Evolutionary conservation across 2,113 vertebrate species (phyloP), one percentile per base, ranked within the genome.

Genomic region (Calypte anna): DNA sequence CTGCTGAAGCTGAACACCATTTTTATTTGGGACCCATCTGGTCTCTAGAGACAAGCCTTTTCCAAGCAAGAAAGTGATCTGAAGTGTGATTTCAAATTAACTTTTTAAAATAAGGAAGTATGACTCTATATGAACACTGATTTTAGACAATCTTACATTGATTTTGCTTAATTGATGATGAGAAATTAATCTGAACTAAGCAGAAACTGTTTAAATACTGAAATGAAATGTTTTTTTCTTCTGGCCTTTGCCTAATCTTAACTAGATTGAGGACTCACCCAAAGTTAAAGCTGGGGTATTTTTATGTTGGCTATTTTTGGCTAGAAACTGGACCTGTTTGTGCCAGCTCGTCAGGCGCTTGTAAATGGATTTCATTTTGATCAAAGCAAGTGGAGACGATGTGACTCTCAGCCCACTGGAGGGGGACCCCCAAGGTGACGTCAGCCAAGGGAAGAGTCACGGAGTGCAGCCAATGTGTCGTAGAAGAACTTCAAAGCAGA

Each of bases 401-500:
- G 58, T 33, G 66, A 62, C 58, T 66, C 61, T 27, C 55, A 50
- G 61, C 43, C 68, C 3, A 0, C 48, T n/a, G 75, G 53, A 90
- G 85, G 84, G 91, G 70, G 94, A 93, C 81, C 81, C 77, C 62
- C 3, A 2, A 74, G 69, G 62, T 75, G 75, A 91, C 8, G 4
- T 93, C 88, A 82, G 89, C 91, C 12, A 0, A 68, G 50, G 82
- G 86, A 90, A 91, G 90, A 94, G 72, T 48, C 77, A 53, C 75
- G 1, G 1, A 62, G 12, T 7, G 79, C 67, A 82, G 92, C 79
- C 82, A 88, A 43, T 15, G 36, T 90, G 89, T 57, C 24, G 4
- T 78, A 66, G 72, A 31, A 64, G 72, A 72, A 55, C 94, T 92
- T 96, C 78, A 91, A 97, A 95, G 79, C 51, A 40, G 81, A 90